A percentile compares a stretch with the other conserved stretches of the same genome.
phyloP scores from a whole-genome alignment of 2,113 vertebrate genomes.

The Montifringilla adamsi region DNA sequence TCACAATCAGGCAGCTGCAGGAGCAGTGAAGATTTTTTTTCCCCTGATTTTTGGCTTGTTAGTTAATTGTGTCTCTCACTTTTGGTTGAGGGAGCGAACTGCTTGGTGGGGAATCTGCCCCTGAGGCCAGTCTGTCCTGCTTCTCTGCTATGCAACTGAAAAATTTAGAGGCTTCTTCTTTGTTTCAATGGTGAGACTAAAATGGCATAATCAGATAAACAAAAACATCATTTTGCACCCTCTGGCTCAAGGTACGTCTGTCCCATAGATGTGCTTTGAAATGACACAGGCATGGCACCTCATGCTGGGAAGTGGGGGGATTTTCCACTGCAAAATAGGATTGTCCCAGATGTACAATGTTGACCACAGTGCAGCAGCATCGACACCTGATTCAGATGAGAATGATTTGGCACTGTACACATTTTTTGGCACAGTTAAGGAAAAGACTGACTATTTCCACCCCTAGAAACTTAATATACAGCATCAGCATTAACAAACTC shows the following conservation, averaged over 20 bases:
- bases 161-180: not conserved
- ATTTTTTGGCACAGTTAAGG: not conserved
- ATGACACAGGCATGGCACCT: not conserved
- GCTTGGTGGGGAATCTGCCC: not conserved
- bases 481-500: not conserved
- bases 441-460: not conserved
- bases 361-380: not conserved
- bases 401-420: not conserved
- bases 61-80: not conserved
- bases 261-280: not conserved
- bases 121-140: not conserved
- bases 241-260: not conserved
- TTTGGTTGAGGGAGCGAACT: not conserved
- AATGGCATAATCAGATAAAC: not conserved
- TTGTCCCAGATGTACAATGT: not conserved
- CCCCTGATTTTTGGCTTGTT: not conserved
- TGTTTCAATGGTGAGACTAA: not conserved
- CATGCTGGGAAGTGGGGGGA: not conserved
- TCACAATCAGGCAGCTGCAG: constrained; percentile 33
- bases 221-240: not conserved
- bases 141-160: not conserved
- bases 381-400: not conserved
- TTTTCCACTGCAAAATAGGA: not conserved
- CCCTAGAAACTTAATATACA: not conserved
- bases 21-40: not conserved